These are phyloP conservation scores for Biston stratarius DNA, from an alignment of 2,888 invertebrate species.

Conservation along the genomic window DNA sequence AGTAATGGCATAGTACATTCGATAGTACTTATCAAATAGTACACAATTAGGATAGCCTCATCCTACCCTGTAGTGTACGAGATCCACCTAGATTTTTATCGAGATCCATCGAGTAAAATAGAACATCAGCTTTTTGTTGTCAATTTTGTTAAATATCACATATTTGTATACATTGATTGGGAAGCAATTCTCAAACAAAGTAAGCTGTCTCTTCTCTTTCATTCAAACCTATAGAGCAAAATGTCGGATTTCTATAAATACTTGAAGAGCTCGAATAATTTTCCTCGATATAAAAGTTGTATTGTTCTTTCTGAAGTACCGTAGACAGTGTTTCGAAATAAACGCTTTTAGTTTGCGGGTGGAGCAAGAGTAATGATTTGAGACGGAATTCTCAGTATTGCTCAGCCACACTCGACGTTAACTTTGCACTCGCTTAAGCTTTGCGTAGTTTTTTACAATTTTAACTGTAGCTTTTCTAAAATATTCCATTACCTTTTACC, in stretches of 20 bases:
- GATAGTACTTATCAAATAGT: too few relatives aligned
- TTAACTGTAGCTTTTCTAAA: too few relatives aligned
- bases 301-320: conserved; percentile 39
- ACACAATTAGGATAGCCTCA: too few relatives aligned
- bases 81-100: too few relatives aligned
- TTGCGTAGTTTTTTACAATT: too few relatives aligned
- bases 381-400: conserved; percentile 12
- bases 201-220: conserved; percentile 25
- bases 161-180: not conserved
- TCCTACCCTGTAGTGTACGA: too few relatives aligned
- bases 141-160: not conserved
- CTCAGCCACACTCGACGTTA: conserved; percentile 6
- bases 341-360: conserved; percentile 27
- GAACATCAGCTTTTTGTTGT: not conserved
- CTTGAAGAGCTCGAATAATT: conserved; percentile 35
- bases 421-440: conserved; percentile 25
- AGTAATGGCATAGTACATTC: too few relatives aligned
- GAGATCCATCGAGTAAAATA: not conserved
- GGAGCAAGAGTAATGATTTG: conserved; percentile 22
- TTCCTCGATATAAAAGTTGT: conserved; percentile 47
- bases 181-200: not conserved
- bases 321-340: conserved; percentile 16
- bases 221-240: conserved; percentile 15
- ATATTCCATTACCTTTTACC: too few relatives aligned
- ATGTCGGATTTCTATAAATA: conserved; percentile 25